A percentile compares a stretch with the other conserved stretches of the same genome.
Evolutionary conservation across 2,797 vertebrate species (phyloP).

Genomic region (Macrochelys suwanniensis): DNA sequence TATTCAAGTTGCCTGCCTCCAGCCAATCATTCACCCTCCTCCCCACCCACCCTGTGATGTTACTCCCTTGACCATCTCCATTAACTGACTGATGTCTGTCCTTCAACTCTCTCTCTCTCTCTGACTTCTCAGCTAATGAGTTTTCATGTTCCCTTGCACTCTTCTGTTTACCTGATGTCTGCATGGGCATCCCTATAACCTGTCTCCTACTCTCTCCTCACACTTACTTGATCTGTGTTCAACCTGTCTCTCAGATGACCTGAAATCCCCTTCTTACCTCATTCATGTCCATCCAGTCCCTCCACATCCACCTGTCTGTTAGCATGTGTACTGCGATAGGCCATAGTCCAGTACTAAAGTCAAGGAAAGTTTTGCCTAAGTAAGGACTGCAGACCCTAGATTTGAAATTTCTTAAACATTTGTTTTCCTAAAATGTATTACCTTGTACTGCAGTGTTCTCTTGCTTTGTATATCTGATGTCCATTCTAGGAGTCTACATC

Average conservation of each 20-base stretch:
- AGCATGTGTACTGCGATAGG: background rate
- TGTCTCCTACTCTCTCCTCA: background rate
- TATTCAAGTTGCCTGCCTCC: background rate
- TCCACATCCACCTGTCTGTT: background rate
- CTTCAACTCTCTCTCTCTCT: background rate
- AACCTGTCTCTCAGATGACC: background rate
- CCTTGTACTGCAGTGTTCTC: background rate
- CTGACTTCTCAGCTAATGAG: background rate
- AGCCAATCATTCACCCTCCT: conserved; percentile 7
- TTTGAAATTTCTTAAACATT: background rate
- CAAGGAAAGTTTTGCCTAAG: background rate
- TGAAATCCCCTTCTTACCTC: background rate
- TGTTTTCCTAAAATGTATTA: background rate
- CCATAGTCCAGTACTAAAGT: background rate
- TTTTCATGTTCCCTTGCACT: background rate
- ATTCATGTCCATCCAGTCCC: background rate
- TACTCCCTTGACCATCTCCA: background rate
- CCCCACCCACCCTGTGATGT: background rate
- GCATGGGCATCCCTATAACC: background rate
- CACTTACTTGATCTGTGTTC: background rate
- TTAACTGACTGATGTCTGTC: background rate
- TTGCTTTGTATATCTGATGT: background rate
- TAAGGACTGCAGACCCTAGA: background rate
- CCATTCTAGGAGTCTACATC: background rate
- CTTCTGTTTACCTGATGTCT: background rate